Evolutionary conservation across 2,797 vertebrate species (phyloP), one percentile per base, ranked within the genome.

Genomic region (Crenuchus spilurus): DNA sequence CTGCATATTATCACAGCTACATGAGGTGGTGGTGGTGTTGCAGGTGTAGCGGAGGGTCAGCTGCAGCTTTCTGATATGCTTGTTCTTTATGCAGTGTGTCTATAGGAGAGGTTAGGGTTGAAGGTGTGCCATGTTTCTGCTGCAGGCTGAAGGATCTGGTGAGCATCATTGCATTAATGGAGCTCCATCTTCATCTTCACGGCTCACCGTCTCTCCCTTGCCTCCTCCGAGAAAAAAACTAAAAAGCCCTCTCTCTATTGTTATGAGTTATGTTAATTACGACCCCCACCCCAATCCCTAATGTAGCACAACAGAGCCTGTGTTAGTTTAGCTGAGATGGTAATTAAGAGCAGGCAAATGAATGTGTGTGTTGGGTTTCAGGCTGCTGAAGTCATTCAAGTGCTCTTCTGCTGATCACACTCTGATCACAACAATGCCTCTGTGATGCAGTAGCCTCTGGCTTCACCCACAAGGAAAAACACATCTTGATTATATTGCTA

Each of bases 331-430:
- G 75, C 41, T 39, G 51, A 79, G 64, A 83, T 84, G 80, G 82
- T 84, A 82, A 84, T 84, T 84, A 84, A 82, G 78, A 84, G 73
- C 60, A 44, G 63, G 66, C 62, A 76, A 80, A 84, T 84, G 70
- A 84, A 80, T 80, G 82, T 80, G 75, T 82, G 81, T 42, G 61
- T 65, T 65, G 58, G 70, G 71, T 77, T 82, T 51, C 33, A 60
- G 72, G 63, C 63, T 65, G 78, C 78, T 70, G 78, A 57, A 68
- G 71, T 62, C 46, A 20, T 66, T 81, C 39, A 65, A 83, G 82
- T 70, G 82, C 77, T 71, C 82, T 83, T 80, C 70, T 76, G 22
- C 33, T 68, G 66, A 63, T 76, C 61, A 78, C 76, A 80, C 72
- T 61, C 28, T 46, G 51, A 55, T 62, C 18, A 5, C 67, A 66